Percentiles rank a stretch among this genome's conserved stretches.
phyloP scores from a whole-genome alignment of 2,113 vertebrate genomes.

The Lophius piscatorius region DNA sequence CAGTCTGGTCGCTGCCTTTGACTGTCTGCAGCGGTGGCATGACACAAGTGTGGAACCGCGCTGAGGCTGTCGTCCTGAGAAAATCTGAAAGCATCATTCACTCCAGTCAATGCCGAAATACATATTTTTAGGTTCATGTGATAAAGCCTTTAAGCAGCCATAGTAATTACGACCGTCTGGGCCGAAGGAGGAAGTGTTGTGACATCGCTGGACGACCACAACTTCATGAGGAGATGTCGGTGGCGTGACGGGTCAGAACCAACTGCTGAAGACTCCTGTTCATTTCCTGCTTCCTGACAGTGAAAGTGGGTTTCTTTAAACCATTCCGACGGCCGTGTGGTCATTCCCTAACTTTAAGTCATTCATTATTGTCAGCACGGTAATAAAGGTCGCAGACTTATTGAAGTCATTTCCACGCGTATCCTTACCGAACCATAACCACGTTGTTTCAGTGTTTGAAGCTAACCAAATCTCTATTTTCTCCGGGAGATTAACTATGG shows the following conservation, averaged over 20 bases:
- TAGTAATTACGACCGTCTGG: not conserved
- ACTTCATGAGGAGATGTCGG: not conserved
- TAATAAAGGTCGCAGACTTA: not conserved
- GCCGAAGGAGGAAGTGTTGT: not conserved
- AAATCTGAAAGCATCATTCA: not conserved
- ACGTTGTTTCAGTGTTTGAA: too few species aligned
- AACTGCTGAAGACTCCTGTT: not conserved
- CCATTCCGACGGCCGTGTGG: not conserved
- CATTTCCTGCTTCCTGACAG: not conserved
- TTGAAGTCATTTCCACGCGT: not conserved
- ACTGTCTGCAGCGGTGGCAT: not conserved
- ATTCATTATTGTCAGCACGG: too few species aligned
- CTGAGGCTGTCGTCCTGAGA: not conserved
- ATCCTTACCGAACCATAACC: not conserved
- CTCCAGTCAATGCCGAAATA: conserved; percentile 5
- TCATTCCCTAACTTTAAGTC: not conserved
- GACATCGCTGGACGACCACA: not conserved
- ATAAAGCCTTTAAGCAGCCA: not conserved
- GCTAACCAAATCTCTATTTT: too few species aligned
- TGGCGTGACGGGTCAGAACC: not conserved
- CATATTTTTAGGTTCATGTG: conserved; percentile 8
- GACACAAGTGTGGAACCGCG: not conserved
- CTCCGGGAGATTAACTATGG: too few species aligned
- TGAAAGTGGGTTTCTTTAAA: not conserved
- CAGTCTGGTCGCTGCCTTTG: conserved; percentile 1